Evolutionary conservation across 2,797 vertebrate genomes (phyloP).

Genomic region (Streptopelia turtur): DNA sequence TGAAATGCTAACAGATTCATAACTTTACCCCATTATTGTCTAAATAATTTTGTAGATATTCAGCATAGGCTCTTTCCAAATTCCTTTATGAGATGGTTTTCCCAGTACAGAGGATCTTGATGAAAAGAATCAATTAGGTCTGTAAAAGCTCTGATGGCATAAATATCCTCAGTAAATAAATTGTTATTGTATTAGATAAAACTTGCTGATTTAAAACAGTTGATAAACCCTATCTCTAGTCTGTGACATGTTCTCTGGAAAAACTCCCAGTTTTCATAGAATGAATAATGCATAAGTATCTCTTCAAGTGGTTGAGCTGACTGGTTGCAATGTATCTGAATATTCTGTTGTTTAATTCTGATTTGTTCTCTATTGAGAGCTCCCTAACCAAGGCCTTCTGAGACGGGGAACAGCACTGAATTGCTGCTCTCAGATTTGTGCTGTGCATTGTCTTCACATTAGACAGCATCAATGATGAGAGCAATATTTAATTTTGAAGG

Average conservation of each 20-base stretch:
- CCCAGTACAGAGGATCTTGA: constrained; percentile 41
- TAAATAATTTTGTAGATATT: constrained; percentile 42
- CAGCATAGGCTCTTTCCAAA: constrained; percentile 1
- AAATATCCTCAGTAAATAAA: constrained; percentile 72
- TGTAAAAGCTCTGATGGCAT: constrained; percentile 53
- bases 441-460: constrained; percentile 28
- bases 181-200: constrained; percentile 74
- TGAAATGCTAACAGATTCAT: constrained; percentile 59
- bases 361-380: constrained; percentile 51
- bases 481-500: constrained; percentile 59
- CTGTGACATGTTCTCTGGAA: constrained; percentile 71
- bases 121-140: constrained; percentile 68
- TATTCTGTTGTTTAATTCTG: constrained; percentile 67
- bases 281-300: constrained; percentile 76
- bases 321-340: constrained; percentile 51
- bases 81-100: constrained; percentile 40
- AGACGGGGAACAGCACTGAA: constrained; percentile 18
- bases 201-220: constrained; percentile 70
- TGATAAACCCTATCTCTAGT: constrained; percentile 66
- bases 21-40: constrained; percentile 35
- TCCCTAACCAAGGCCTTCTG: constrained; percentile 23
- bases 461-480: constrained; percentile 49
- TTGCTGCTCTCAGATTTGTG: constrained; percentile 18
- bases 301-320: constrained; percentile 59
- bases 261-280: constrained; percentile 68